Conservation (phyloP, 2,888 invertebrate genomes). For the Diachrysia chrysitis region DNA sequence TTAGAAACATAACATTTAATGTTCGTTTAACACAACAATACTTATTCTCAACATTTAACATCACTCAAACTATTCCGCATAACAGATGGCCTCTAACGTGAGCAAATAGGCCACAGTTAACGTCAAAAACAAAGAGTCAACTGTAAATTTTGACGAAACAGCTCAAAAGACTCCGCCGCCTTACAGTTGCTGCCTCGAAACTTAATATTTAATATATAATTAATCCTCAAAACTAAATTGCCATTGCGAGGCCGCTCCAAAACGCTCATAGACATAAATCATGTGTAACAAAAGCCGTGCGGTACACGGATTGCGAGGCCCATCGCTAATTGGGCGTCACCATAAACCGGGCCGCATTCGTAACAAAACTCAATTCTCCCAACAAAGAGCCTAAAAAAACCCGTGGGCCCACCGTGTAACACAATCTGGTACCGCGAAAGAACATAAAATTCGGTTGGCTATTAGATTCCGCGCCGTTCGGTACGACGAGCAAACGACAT, state of each 20-base stretch:
- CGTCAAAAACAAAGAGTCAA: slow-evolving; percentile 54
- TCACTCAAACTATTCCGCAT: slow-evolving; percentile 18
- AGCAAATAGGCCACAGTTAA: slow-evolving; percentile 46
- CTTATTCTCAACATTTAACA: slow-evolving; percentile 37
- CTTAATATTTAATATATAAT: slow-evolving; percentile 65
- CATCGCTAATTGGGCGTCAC: slow-evolving; percentile 77
- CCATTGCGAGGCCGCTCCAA: slow-evolving; percentile 58
- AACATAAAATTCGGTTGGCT: slow-evolving; percentile 81
- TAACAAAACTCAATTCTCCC: slow-evolving; percentile 70
- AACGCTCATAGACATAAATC: slow-evolving; percentile 79
- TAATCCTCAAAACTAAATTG: slow-evolving; percentile 64
- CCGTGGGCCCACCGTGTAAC: slow-evolving; percentile 75
- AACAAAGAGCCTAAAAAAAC: slow-evolving; percentile 72
- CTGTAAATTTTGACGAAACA: slow-evolving; percentile 21
- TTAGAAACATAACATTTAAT: slow-evolving; percentile 37
- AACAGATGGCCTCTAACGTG: slow-evolving; percentile 36
- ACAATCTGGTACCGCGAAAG: slow-evolving; percentile 82
- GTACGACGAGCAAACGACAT: slow-evolving; percentile 77
- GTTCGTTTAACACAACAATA: slow-evolving; percentile 39
- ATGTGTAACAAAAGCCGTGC: slow-evolving; percentile 80
- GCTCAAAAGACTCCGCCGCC: slow-evolving; percentile 44
- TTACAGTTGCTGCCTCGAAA: slow-evolving; percentile 62
- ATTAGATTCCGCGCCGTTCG: slow-evolving; percentile 77
- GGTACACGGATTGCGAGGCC: slow-evolving; percentile 67
- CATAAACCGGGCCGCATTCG: slow-evolving; percentile 66